Base-by-base conservation (phyloP, 2,113 vertebrate genomes). In the Sceloporus tristichus region DNA sequence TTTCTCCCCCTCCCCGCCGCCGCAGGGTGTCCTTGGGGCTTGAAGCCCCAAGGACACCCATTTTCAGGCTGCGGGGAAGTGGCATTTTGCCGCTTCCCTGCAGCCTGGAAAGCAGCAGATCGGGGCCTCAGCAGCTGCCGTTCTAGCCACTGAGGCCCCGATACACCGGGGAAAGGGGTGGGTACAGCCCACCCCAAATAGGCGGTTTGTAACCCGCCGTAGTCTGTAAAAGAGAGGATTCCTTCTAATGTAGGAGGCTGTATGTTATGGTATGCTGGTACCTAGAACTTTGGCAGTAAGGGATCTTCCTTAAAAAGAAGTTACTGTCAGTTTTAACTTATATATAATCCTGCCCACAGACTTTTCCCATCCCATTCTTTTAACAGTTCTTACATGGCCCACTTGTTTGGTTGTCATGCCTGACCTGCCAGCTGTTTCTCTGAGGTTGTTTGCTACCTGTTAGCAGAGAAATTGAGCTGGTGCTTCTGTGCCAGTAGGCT, bases 401-500 rank as follows among this genome's bases (percentile, higher is more conserved):
- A 42, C 25, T 40, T 16, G 56, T 27, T 48, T 6, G 23, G 16
- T 54, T n/a, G 9, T 40, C 40, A n/a, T 23, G 38, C 56, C 3
- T 75, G 16, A 25, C 70, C 54, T 62, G 9, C 68, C 29, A 25
- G 16, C 34, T 87, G 27, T 76, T 70, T 66, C 10, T 76, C 29
- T 38, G 38, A 53, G n/a, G 80, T 77, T 87, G 38, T 82, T 87
- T 34, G 27, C 40, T 59, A 65, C 38, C 68, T 82, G 79, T 74
- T 70, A 76, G 71, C 27, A 34, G 27, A 74, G 40, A 66, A 75
- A 82, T 65, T 54, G 79, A 66, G 40, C 25, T 75, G 70, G 6
- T 87, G 65, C 70, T 87, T 82, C 56, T 56, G n/a, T 75, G 27
- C 75, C 48, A 48, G 79, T 42, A 65, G 74, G 54, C 86, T 65